These are phyloP conservation scores for Patella caerulea DNA, from an alignment of 2,888 invertebrate species.

Conservation along the genomic window DNA sequence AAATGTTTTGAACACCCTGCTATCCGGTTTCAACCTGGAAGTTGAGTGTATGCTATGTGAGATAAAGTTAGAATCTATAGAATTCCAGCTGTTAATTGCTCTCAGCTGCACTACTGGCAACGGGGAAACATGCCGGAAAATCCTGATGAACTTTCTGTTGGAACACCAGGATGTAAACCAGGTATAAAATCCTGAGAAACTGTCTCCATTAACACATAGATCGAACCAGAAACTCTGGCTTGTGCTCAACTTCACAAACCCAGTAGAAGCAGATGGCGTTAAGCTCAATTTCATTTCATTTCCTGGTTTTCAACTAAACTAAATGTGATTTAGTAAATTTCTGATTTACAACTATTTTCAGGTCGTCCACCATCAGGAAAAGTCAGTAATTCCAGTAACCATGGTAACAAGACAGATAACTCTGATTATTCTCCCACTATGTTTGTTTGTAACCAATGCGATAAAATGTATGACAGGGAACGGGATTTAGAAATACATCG, in stretches of 20 bases:
- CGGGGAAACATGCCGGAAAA: too few species aligned
- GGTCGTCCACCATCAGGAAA: slow-evolving; percentile 23
- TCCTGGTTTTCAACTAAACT: too few species aligned
- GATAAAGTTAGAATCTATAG: too few species aligned
- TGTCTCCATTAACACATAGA: too few species aligned
- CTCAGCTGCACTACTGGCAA: too few species aligned
- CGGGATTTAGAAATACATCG: slow-evolving; percentile 66
- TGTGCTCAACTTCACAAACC: not conserved
- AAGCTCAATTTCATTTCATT: too few species aligned
- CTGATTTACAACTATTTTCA: slow-evolving; percentile 10
- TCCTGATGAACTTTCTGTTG: too few species aligned
- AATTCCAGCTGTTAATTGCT: too few species aligned
- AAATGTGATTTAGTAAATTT: not conserved
- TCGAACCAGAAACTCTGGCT: not conserved
- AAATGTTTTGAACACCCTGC: too few species aligned
- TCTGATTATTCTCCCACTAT: slow-evolving; percentile 40
- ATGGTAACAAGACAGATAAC: slow-evolving; percentile 19
- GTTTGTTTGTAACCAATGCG: slow-evolving; percentile 62
- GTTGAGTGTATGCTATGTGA: too few species aligned
- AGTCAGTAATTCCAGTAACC: slow-evolving; percentile 15
- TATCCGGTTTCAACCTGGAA: too few species aligned
- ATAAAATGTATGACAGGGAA: slow-evolving; percentile 64
- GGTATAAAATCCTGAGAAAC: not conserved
- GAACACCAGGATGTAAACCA: not conserved
- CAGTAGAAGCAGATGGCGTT: too few species aligned